Base-by-base conservation (phyloP, 2,888 invertebrate species). In the Selenia dentaria region DNA sequence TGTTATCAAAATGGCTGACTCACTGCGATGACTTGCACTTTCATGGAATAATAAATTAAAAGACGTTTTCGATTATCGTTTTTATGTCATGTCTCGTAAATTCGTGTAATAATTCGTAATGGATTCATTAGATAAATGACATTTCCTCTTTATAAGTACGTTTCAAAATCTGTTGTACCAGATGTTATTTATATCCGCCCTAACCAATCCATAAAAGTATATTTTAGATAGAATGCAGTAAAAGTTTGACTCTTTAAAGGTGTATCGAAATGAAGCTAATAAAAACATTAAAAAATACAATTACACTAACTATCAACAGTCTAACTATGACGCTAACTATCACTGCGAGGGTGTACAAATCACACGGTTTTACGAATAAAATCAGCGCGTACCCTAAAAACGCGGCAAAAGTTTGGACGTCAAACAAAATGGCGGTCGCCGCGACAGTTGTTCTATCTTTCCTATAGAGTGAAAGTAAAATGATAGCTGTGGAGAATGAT, bases 271-370 rank as follows among this genome's bases (percentile, higher is more conserved):
- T 26, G 28, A 68, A 64, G 66, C 64, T 67, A 64, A 67, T 59
- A 66, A 76, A 70, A 72, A 74, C 59, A 64, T 77, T 79, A 69
- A 73, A 80, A 74, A 80, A 60, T 68, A 79, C 56, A 67, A 62
- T 59, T 68, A 84, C 50, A 64, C 68, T 82, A 68, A 80, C 73
- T 68, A 86, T 66, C 55, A 82, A 72, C 66, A 77, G 70, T 69
- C 77, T 81, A 74, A 83, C 52, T 74, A 83, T 58, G 64, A 84
- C 58, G 76, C 82, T 76, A 70, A 77, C 66, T 79, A 88, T 76
- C 80, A 86, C 81, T 77, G 84, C 77, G 60, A 80, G 62, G 54
- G 86, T 83, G 73, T 84, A 83, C 31, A 72, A 54, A 77, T 88
- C 83, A 73, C 81, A 83, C 70, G 80, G 83, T 72, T 83, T 86